Conservation (phyloP, 2,888 invertebrate species). For the Cremastinae sp. region DNA sequence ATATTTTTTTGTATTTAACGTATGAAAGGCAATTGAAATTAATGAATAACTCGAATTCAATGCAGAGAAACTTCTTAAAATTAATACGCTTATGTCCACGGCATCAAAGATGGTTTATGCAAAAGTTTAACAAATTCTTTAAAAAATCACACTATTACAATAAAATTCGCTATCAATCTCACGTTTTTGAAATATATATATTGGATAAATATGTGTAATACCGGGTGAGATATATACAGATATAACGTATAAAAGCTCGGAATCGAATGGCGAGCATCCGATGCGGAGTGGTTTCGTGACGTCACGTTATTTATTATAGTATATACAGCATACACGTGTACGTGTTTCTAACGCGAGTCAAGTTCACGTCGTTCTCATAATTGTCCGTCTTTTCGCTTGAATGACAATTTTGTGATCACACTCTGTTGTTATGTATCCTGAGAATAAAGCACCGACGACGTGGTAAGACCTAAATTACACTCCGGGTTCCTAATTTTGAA, state of each 20-base stretch:
- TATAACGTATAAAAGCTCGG: neutral
- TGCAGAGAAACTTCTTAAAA: too few relatives aligned
- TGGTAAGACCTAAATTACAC: constrained; percentile 20
- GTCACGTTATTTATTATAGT: neutral
- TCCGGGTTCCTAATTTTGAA: constrained; percentile 36
- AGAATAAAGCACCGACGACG: constrained; percentile 9
- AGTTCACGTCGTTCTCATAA: constrained; percentile 76
- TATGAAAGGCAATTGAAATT: too few relatives aligned
- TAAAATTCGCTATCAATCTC: too few relatives aligned
- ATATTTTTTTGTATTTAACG: too few relatives aligned
- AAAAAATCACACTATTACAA: too few relatives aligned
- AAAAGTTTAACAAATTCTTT: too few relatives aligned
- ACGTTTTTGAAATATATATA: too few relatives aligned
- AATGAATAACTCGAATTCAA: too few relatives aligned
- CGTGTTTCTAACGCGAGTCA: constrained; percentile 62
- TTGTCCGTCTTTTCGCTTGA: constrained; percentile 65
- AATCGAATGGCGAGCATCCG: neutral
- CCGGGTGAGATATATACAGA: neutral
- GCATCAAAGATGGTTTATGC: too few relatives aligned
- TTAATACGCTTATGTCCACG: too few relatives aligned
- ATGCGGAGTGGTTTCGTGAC: neutral
- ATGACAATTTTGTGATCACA: constrained; percentile 63
- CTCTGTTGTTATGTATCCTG: constrained; percentile 48
- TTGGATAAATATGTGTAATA: neutral
- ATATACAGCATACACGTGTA: neutral